Conservation (phyloP, 2,113 vertebrate genomes). For the Cochlearius cochlearius region DNA sequence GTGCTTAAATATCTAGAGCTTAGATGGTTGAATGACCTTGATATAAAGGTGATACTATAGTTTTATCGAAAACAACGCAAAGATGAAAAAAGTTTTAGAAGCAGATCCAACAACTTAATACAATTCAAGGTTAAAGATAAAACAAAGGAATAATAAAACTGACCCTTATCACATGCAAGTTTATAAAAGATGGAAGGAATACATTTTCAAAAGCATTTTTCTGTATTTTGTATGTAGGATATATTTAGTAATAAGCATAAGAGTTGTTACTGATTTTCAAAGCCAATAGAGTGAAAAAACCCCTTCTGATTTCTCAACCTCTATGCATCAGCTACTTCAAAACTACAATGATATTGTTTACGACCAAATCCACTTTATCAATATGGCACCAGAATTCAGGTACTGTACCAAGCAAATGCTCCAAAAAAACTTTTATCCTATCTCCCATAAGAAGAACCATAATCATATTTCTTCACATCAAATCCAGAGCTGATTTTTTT, state of each 20-base stretch:
- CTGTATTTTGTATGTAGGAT: not conserved
- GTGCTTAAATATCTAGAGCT: not conserved
- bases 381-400: not conserved
- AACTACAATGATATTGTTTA: not conserved
- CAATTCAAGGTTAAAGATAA: constrained; percentile 42
- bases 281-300: not conserved
- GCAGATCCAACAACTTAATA: not conserved
- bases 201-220: not conserved
- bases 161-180: not conserved
- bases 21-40: not conserved
- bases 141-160: not conserved
- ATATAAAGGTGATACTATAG: not conserved
- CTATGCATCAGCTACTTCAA: not conserved
- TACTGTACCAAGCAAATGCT: not conserved
- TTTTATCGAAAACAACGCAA: not conserved
- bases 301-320: not conserved
- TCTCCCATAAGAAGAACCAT: not conserved
- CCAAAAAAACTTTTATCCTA: not conserved
- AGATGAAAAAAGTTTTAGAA: not conserved
- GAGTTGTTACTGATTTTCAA: not conserved
- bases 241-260: not conserved
- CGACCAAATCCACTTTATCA: not conserved
- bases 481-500: not conserved
- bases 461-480: not conserved
- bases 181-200: not conserved